Base-by-base conservation (phyloP, 1,140 invertebrate species). In the Eriocheir sinensis region DNA sequence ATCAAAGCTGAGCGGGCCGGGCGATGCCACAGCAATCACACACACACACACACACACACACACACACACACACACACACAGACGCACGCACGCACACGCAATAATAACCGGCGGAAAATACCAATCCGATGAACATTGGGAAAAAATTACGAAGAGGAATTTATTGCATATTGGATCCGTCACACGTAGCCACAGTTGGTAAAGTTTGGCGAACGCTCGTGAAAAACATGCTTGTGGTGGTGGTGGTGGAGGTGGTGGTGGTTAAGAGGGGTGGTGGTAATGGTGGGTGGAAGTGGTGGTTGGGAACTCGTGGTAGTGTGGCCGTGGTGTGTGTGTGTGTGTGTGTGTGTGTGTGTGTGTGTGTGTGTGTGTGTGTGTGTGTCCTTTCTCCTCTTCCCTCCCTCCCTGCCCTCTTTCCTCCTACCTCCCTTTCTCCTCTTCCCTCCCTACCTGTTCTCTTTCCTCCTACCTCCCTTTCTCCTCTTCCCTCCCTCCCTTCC, bases 91-190 rank as follows among this genome's bases (percentile, higher is more conserved):
- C 60, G 27, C 34, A 91, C 48, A 91, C 89, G 48, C 89, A 91
- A 72, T 91, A 91, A 91, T 91, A 91, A 91, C 89, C 44, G 72
- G 89, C 44, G 89, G 89, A 91, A 91, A 60, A 91, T 91, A 91
- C 89, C 89, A 53, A 72, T 91, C 41, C 89, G 89, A 91, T 91
- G 89, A 91, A 91, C 89, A 91, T 91, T 91, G 89, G 89, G 89
- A 91, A 91, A 91, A 91, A 91, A 91, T 91, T 91, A 91, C 89
- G 89, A 36, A 34, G 44, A 91, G 60, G 44, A 91, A 91, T 91
- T 91, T 91, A 91, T 91, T 91, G 89, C 89, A 60, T 91, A 91
- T 91, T 91, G 89, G 89, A 72, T 91, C 89, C 89, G 89, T 91
- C 89, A 91, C 48, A 34, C 40, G 32, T 34, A 60, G 30, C 89